Evolutionary conservation across 2,888 invertebrate species (phyloP), one percentile per base, ranked within the genome.

Genomic region (Pocota personata): DNA sequence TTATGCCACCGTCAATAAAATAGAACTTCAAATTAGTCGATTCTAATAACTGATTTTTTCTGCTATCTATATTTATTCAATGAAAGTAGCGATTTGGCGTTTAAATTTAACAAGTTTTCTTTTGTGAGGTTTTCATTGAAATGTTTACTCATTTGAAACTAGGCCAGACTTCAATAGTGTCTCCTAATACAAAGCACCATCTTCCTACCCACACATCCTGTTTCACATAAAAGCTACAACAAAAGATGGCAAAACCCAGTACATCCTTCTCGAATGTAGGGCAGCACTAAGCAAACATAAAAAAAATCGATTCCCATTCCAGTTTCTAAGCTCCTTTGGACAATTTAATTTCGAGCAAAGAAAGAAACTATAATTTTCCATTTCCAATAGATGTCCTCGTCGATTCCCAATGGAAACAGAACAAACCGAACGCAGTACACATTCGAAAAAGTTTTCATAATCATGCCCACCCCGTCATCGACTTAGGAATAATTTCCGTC

Each of bases 281-380:
- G 55, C 82, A 80, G 8, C 16, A 40, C 3, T 6, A 35, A 37
- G 5, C 14, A 19, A 27, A n/a, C n/a, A n/a, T n/a, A 67, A 52
- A 69, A 60, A 52, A 77, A 77, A 82, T 83, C 83, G 55, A 83
- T 83, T 67, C 27, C 66, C 40, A 82, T 72, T 71, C 52, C 46
- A 12, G 52, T 78, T 72, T 32, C 60, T 67, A 62, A 78, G 46
- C 78, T 60, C 55, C 83, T 57, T 48, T 79, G 69, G 50, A 64
- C 73, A 75, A 79, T 69, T 84, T 75, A 57, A 64, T 84, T 84
- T 73, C 73, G 35, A 52, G 21, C 52, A 43, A 76, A 62, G 60
- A 72, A 58, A 48, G 48, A 57, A 84, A 43, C 57, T 69, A 52
- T 79, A 69, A 79, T 75, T 84, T 79, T 64, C 37, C 83, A 73